A percentile compares a stretch with the other conserved stretches of the same genome.
These are phyloP conservation scores for Eolophus roseicapilla DNA, from an alignment of 2,113 vertebrate genomes.

Conservation along the genomic window DNA sequence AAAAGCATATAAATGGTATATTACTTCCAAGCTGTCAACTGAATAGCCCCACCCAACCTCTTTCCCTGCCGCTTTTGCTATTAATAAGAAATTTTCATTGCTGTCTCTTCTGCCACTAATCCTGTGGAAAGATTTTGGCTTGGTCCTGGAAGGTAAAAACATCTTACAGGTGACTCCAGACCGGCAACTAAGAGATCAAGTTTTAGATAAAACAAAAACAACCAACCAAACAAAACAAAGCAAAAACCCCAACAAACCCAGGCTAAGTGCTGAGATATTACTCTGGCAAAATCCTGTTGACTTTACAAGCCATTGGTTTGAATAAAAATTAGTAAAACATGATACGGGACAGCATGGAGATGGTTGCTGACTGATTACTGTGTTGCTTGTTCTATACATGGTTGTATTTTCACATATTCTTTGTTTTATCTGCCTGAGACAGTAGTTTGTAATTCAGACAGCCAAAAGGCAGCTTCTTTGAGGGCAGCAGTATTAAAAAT, in stretches of 20 bases:
- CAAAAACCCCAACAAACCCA: not conserved
- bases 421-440: constrained; percentile 15
- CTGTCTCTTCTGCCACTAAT: not conserved
- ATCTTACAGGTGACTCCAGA: not conserved
- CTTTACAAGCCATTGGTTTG: not conserved
- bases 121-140: not conserved
- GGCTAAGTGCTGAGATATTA: not conserved
- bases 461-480: constrained; percentile 29
- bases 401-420: not conserved
- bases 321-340: not conserved
- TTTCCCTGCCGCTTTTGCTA: not conserved
- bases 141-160: not conserved
- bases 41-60: not conserved
- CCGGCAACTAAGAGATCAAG: not conserved
- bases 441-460: constrained; percentile 45
- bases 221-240: not conserved
- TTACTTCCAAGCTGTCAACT: not conserved
- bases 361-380: not conserved
- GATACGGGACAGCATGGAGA: not conserved
- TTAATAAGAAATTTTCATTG: not conserved
- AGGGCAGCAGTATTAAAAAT: constrained; percentile 40
- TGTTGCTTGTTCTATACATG: accelerated
- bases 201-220: not conserved
- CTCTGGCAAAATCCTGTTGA: not conserved
- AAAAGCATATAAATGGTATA: not conserved